Base-by-base conservation (phyloP, 2,797 vertebrate species). In the Hemibagrus guttatus region DNA sequence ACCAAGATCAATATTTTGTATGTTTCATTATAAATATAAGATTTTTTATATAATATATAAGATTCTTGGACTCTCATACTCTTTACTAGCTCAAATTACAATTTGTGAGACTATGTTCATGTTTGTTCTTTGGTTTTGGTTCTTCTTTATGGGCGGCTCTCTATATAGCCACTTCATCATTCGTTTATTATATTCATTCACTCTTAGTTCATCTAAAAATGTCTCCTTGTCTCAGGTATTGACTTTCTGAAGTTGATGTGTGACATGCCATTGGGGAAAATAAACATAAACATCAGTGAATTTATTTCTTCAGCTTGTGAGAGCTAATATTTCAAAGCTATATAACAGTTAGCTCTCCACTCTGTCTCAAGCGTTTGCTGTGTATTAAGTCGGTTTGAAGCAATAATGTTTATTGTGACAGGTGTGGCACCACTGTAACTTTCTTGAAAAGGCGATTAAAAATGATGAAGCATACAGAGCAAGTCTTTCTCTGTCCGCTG, bases 1-100 rank as follows among this genome's bases (percentile, higher is more conserved):
- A 85, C 72, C 63, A n/a, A 87, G 87, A 91, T 93, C 91, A 88
- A 90, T 89, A 87, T 56, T 80, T 64, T 61, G 66, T 87, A 89
- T 78, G 68, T 88, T 86, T 88, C 39, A 86, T 88, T 81, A 81
- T 9, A 8, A 49, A 49, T 6, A 46, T 8, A 49, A 49, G 46
- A 49, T 49, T 8, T 6, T 49, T 8, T 49, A 49, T 49, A 49
- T 9, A 49, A 49, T 49, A 49, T 63, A 17, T 28, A 46, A 61
- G 35, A 11, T 28, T 54, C 74, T 54, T 3, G 42, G 28, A 81
- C 71, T 39, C 46, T 31, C 54, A 89, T 66, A 31, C 14, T 52
- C 49, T 83, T 64, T 85, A 54, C 69, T 72, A 68, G 61, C 52
- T 2, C 35, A 39, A 39, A 39, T 64, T 61, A n/a, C 28, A 56